A percentile compares a stretch with the other conserved stretches of the same genome.
Evolutionary conservation across 1,140 invertebrate species (phyloP).

Genomic region (Drosophila sulfurigaster): DNA sequence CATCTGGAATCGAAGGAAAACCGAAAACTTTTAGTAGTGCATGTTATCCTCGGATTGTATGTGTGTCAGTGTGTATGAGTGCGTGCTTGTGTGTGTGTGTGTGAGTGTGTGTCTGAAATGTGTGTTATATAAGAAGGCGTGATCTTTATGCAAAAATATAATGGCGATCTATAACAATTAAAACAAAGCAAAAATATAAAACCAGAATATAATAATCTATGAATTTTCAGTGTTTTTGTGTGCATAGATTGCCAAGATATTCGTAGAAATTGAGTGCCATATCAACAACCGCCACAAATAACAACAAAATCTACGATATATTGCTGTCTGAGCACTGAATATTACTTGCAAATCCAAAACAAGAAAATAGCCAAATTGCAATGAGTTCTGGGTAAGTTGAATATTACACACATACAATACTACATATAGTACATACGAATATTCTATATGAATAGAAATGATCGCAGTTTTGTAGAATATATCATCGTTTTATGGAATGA

Average conservation of each 20-base stretch:
- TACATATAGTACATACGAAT: background rate
- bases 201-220: constrained; percentile 47
- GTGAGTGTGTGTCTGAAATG: constrained; percentile 19
- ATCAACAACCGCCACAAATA: constrained; percentile 41
- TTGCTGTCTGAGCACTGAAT: constrained; percentile 51
- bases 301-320: constrained; percentile 52
- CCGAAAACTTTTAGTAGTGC: constrained; percentile 15
- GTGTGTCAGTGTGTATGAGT: constrained; percentile 17
- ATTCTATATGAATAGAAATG: no score
- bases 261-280: constrained; percentile 61
- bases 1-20: background rate
- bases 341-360: constrained; percentile 43
- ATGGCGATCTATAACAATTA: constrained; percentile 28
- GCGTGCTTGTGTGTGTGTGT: constrained; percentile 12
- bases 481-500: no score
- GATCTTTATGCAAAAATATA: constrained; percentile 61
- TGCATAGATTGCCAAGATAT: constrained; percentile 65
- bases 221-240: constrained; percentile 75
- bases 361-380: constrained; percentile 27
- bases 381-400: constrained; percentile 75
- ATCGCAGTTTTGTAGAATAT: no score
- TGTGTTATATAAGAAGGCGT: constrained; percentile 74
- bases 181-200: constrained; percentile 5
- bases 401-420: background rate
- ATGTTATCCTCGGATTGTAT: constrained; percentile 10